Evolutionary conservation across 2,113 vertebrate species (phyloP), one percentile per base, ranked within the genome.

Genomic region (Microcebus ravelobensis): DNA sequence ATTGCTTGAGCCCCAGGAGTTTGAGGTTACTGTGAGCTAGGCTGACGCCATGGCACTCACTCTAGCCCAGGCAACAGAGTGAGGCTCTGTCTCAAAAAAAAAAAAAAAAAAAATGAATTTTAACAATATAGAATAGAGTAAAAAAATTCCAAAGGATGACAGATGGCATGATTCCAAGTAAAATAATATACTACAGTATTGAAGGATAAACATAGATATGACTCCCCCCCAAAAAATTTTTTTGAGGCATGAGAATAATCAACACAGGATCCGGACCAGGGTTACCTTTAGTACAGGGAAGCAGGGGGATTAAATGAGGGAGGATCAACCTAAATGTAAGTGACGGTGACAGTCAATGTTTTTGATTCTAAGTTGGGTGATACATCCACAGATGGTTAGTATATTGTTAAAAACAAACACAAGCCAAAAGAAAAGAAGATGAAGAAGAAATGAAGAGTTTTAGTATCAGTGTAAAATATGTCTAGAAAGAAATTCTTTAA

Each of bases 61-160:
- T 48, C 45, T 48, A 48, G 45, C 45, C 45, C 45, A 10, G 45
- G 45, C 45, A 48, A 48, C 45, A 48, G 42, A 42, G 42, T 42
- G 45, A 48, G 45, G 9, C 45, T 48, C 45, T 48, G 45, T 48
- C 45, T 48, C 45, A 48, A 48, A 48, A 74, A 94, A 89, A 59
- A 42, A 42, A 42, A 42, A 42, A 42, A 42, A 42, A 42, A 42
- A 71, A 50, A 91, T 3, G 55, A 79, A 50, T 68, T 71, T 92
- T 76, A 87, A 83, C 20, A 96, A 83, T 15, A 91, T 0, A 84
- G 9, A 31, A 87, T 88, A 11, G 6, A 84, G 39, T 77, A 65
- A 87, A 91, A 88, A 87, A 82, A 55, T 55, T 90, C 34, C 11
- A 94, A 90, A 94, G 73, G n/a, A 76, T 80, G n/a, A 17, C 3